These are phyloP conservation scores for Myzus persicae DNA, from an alignment of 1,140 invertebrate genomes.

Conservation along the genomic window DNA sequence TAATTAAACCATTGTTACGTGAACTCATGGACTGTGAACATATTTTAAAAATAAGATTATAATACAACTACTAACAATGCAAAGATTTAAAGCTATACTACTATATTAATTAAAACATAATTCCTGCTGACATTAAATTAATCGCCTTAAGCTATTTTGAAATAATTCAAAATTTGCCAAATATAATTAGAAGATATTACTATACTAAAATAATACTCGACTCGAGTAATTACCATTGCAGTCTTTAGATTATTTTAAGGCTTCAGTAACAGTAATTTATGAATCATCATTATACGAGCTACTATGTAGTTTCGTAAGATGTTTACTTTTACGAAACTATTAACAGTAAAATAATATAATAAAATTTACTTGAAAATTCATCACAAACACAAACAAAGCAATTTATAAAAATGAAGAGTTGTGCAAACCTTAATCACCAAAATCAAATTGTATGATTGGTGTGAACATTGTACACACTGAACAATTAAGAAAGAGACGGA, in stretches of 20 bases:
- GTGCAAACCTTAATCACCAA: not conserved
- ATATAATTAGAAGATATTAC: not conserved
- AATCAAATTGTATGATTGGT: not conserved
- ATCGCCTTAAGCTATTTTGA: not conserved
- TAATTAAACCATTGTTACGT: not conserved
- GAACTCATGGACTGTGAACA: not conserved
- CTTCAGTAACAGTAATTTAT: not conserved
- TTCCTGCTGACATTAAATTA: not conserved
- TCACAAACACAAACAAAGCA: not conserved
- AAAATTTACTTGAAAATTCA: not conserved
- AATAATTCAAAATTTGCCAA: not conserved
- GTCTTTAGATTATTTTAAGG: not conserved
- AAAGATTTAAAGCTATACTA: not conserved
- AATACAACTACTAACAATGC: not conserved
- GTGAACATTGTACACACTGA: not conserved
- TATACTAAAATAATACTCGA: slow-evolving; percentile 11
- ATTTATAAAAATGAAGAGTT: not conserved
- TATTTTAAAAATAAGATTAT: slow-evolving; percentile 16
- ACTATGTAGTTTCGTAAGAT: not conserved
- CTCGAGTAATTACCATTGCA: slow-evolving; percentile 13
- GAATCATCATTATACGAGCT: not conserved
- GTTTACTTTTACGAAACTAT: not conserved
- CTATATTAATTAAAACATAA: slow-evolving; percentile 5
- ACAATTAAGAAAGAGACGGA: not conserved
- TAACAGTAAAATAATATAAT: slow-evolving; percentile 13